Base-by-base conservation (phyloP, 2,888 invertebrate species). In the Gonocerus acuteangulatus region DNA sequence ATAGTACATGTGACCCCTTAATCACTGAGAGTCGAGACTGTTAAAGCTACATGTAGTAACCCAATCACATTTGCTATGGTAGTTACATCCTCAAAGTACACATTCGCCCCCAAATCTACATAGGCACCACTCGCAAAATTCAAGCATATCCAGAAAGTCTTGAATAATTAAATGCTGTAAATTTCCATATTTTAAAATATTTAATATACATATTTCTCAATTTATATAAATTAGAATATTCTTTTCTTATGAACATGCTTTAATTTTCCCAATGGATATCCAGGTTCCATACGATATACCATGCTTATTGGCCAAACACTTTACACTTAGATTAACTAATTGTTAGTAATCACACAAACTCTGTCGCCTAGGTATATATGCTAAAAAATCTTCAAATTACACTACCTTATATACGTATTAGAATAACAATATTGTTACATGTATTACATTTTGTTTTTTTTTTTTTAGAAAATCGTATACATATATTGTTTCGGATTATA, bases 401-500 rank as follows among this genome's bases (percentile, higher is more conserved):
- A 66, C 66, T 66, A 66, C 66, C 66, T 66, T 59, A 66, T 68
- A 68, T 68, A 68, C 65, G 65, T 65, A 67, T 67, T 67, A 64
- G 63, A 67, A 67, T 66, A 67, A 67, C 66, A 66, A 68, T 67
- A 67, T 65, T 67, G 61, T 65, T 67, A 66, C 61, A 66, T 63
- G 64, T 67, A 63, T 65, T 65, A 62, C 62, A 65, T 65, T 65
- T 59, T 62, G 52, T 42, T 63, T 58, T 36, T 62, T 63, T 54
- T 63, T 65, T 67, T 66, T 76, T 75, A 75, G 74, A 76, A 76
- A 76, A 76, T 76, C 76, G 76, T 76, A 76, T 76, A 76, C 76
- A 75, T 66, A 60, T 60, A 63, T 76, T 74, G 74, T 73, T 74
- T 64, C 54, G 73, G 72, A 74, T 75, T 72, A 72, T 73, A 71